These are phyloP conservation scores for Sigmodon hispidus DNA, from an alignment of 2,113 vertebrate species.

Conservation along the genomic window DNA sequence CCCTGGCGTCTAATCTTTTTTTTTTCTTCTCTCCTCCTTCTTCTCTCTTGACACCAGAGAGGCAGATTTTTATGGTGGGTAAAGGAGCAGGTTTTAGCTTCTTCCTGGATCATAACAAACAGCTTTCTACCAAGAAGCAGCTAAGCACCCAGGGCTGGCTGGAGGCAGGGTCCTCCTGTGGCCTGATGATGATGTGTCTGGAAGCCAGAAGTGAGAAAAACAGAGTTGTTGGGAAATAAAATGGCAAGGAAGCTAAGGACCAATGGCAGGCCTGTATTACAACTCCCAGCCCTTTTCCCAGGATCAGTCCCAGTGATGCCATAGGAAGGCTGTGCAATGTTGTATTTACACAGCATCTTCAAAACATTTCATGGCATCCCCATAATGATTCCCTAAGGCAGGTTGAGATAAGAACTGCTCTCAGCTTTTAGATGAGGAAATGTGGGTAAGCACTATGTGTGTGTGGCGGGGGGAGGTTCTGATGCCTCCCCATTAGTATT, in stretches of 20 bases:
- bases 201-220: not conserved
- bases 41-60: not conserved
- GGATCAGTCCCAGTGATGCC: not conserved
- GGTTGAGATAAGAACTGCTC: not conserved
- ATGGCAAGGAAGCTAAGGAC: too few species aligned
- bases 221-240: not conserved
- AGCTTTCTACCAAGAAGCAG: constrained; percentile 7
- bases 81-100: constrained; percentile 57
- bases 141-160: not conserved
- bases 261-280: not conserved
- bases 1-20: constrained; percentile 77
- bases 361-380: not conserved
- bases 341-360: not conserved
- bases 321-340: not conserved
- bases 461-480: too few species aligned
- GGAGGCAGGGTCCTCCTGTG: not conserved
- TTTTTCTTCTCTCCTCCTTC: not conserved
- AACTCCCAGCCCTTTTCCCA: not conserved
- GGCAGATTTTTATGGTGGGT: constrained; percentile 63
- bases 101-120: constrained; percentile 62
- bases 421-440: not conserved
- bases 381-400: not conserved
- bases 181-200: not conserved
- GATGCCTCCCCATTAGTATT: too few species aligned
- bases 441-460: too few species aligned